Conservation (phyloP, 2,113 vertebrate species). For the Thermophis baileyi region DNA sequence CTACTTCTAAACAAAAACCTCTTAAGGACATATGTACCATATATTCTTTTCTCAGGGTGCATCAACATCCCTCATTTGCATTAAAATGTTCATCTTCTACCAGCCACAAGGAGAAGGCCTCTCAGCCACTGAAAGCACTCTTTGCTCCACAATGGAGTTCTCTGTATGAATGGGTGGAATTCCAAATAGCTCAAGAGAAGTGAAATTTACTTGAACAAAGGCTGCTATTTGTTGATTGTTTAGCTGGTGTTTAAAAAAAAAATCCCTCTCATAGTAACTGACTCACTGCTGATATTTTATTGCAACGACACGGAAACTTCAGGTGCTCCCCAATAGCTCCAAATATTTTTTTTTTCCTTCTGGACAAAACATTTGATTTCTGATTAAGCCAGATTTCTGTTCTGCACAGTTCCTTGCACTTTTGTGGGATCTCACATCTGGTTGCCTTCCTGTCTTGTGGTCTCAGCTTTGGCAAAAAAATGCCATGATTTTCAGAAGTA, state of each 20-base stretch:
- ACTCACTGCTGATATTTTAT: slow-evolving; percentile 23
- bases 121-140: slow-evolving; percentile 30
- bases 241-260: slow-evolving; percentile 18
- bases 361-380: neutral
- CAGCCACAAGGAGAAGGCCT: slow-evolving; percentile 24
- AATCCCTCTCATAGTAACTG: slow-evolving; percentile 21
- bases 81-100: slow-evolving; percentile 33
- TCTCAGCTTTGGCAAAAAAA: too few relatives aligned
- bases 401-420: neutral
- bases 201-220: slow-evolving; percentile 28
- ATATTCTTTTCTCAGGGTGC: slow-evolving; percentile 17
- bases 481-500: neutral
- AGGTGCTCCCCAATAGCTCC: neutral
- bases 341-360: neutral
- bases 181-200: slow-evolving; percentile 30
- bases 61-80: slow-evolving; percentile 36
- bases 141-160: slow-evolving; percentile 22
- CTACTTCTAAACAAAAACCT: slow-evolving; percentile 17
- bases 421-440: neutral
- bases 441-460: neutral
- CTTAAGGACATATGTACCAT: slow-evolving; percentile 2
- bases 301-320: neutral
- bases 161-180: slow-evolving; percentile 5
- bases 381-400: neutral
- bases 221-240: neutral